Base-by-base conservation (phyloP, 2,113 vertebrate species). In the Canis aureus region DNA sequence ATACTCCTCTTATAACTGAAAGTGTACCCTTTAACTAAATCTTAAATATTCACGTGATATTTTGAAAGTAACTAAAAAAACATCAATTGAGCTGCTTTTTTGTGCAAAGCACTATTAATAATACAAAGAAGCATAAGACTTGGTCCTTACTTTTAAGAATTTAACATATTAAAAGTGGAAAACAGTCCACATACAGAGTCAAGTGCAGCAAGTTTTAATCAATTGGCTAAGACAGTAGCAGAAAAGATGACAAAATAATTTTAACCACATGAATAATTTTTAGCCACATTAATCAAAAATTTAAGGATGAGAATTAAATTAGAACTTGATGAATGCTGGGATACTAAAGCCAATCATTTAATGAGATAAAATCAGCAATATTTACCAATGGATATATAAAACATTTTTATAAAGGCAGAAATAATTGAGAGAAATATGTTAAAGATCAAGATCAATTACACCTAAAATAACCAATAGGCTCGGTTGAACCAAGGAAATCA, bases 251-350 rank as follows among this genome's bases (percentile, higher is more conserved):
- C 5, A 85, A 90, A 66, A 84, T 11, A 43, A 43, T 43, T 43
- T 43, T 43, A 43, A 43, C 43, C 43, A 51, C 35, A 78, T 3
- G 32, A 57, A 64, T 66, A 83, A 84, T 43, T 84, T 43, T 43
- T 43, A 43, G 38, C 69, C 23, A 90, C 53, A 62, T 74, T 62
- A 64, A 60, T 35, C 57, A 89, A 78, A 19, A 94, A 94, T 29
- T 60, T 59, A 59, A 91, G 71, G 60, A 84, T 95, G 12, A 80
- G 38, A 89, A 57, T 91, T 43, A 86, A 71, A 91, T 71, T 71
- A 43, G 32, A 71, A 79, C 53, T 85, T 80, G 53, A 86, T 53
- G 20, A 60, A 71, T 38, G 16, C 38, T 91, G 12, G 35, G 29
- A 78, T 22, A 84, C 69, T 32, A 27, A 91, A 91, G 83, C 5